A percentile compares a stretch with the other conserved stretches of the same genome.
These are phyloP conservation scores for Thecocarcelia acutangulata DNA, from an alignment of 2,888 invertebrate species.

Conservation along the genomic window DNA sequence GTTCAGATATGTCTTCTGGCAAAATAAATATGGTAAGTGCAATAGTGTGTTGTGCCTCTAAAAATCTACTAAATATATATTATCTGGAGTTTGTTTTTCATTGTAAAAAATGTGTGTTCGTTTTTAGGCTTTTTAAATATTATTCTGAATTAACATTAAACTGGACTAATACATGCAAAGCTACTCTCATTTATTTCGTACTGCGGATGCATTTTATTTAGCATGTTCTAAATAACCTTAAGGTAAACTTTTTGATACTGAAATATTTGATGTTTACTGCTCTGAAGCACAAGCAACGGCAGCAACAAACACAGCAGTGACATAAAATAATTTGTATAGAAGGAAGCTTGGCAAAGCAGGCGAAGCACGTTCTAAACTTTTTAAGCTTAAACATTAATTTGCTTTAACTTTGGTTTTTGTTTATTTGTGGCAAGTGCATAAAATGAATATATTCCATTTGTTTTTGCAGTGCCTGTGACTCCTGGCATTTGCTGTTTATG, in stretches of 20 bases:
- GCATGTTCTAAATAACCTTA: conserved; percentile 44
- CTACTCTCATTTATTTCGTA: conserved; percentile 31
- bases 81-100: not conserved
- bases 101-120: conserved; percentile 11
- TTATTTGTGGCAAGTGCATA: conserved; percentile 15
- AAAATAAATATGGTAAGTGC: conserved; percentile 55
- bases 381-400: conserved; percentile 19
- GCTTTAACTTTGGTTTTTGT: not conserved
- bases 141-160: conserved; percentile 37
- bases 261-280: conserved; percentile 35
- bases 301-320: conserved; percentile 7
- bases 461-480: not conserved
- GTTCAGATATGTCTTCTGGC: conserved; percentile 58
- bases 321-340: conserved; percentile 19
- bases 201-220: conserved; percentile 51
- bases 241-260: conserved; percentile 46
- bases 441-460: not conserved
- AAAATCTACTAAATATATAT: conserved; percentile 16
- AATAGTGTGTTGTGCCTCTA: conserved; percentile 15
- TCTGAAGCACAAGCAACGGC: conserved; percentile 11
- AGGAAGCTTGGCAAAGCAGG: conserved; percentile 1
- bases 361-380: conserved; percentile 35
- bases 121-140: not conserved
- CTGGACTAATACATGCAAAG: conserved; percentile 28
- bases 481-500: not conserved